Percentiles rank a stretch among this genome's conserved stretches.
phyloP scores from a whole-genome alignment of 2,113 vertebrate genomes.

The Tetrao urogallus region DNA sequence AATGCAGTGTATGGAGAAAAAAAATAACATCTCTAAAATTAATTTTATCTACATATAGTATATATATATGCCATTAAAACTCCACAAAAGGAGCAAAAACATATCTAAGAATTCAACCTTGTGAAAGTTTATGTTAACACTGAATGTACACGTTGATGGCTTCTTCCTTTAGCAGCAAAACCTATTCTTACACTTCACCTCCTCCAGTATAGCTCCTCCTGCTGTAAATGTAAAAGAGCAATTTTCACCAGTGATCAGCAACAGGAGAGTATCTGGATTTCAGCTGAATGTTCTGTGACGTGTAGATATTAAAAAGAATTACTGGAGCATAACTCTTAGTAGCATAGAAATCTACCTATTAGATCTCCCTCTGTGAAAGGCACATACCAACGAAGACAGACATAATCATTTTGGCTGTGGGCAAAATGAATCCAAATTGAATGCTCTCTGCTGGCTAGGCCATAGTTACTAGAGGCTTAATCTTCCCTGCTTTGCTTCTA shows the following conservation, averaged over 20 bases:
- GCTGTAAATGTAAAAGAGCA: background rate
- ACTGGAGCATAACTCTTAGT: background rate
- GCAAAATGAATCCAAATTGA: rapidly evolving
- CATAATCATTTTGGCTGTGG: background rate
- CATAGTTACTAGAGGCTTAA: background rate
- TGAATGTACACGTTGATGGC: conserved; percentile 62
- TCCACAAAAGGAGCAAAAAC: conserved; percentile 71
- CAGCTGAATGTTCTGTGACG: background rate
- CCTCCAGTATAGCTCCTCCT: background rate
- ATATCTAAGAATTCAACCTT: conserved; percentile 40
- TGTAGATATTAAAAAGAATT: background rate
- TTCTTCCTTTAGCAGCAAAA: conserved; percentile 74
- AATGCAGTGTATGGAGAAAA: background rate
- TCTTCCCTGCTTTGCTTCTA: background rate
- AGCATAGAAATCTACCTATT: background rate
- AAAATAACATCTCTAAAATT: conserved; percentile 26
- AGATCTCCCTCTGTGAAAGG: conserved; percentile 32
- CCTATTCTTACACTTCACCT: background rate
- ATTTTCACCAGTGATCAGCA: background rate
- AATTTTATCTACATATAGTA: background rate
- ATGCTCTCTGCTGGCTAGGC: background rate
- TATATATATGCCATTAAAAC: conserved; percentile 40
- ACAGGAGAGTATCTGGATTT: conserved; percentile 14
- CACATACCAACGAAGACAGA: conserved; percentile 1
- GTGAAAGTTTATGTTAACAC: conserved; percentile 22